phyloP scores from a whole-genome alignment of 2,888 invertebrate species.

The Melikaiella ostensackeni region DNA sequence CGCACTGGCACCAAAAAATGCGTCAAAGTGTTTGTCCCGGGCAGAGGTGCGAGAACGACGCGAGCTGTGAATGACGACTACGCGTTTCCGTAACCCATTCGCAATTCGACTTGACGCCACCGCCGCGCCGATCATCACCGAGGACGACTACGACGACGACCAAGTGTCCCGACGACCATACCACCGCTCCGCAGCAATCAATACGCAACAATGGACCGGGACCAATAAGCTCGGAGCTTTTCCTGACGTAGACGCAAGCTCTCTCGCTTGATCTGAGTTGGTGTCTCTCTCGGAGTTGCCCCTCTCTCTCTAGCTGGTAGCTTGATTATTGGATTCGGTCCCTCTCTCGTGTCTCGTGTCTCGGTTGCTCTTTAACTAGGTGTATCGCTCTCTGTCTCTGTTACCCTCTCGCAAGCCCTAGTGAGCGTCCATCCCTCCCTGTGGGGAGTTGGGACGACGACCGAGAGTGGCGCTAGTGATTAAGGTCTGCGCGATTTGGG shows the following conservation, averaged over 20 bases:
- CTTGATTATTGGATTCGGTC: slow-evolving; percentile 7
- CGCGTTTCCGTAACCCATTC: slow-evolving; percentile 49
- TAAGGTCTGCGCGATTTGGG: slow-evolving; percentile 16
- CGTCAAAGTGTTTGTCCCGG: slow-evolving; percentile 47
- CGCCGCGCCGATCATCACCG: slow-evolving; percentile 65
- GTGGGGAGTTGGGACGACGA: not conserved
- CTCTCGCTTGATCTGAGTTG: slow-evolving; percentile 60
- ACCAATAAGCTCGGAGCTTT: slow-evolving; percentile 77
- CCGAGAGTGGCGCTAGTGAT: slow-evolving; percentile 13
- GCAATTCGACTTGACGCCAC: slow-evolving; percentile 51
- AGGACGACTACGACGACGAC: slow-evolving; percentile 70
- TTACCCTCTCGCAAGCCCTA: not conserved
- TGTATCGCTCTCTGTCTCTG: not conserved
- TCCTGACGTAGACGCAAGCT: slow-evolving; percentile 72
- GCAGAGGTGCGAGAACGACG: slow-evolving; percentile 48
- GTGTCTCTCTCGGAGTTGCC: slow-evolving; percentile 39
- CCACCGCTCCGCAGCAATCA: slow-evolving; percentile 75
- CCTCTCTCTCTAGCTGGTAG: slow-evolving; percentile 1
- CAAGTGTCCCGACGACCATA: slow-evolving; percentile 72
- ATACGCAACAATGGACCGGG: slow-evolving; percentile 77
- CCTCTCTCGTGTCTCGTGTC: not conserved
- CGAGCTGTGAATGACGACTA: slow-evolving; percentile 54
- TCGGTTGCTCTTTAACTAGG: not conserved
- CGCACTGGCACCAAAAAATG: slow-evolving; percentile 15
- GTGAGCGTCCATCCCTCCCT: slow-evolving; percentile 7